Conservation (phyloP, 1,140 invertebrate genomes). For the Gryllus bimaculatus region DNA sequence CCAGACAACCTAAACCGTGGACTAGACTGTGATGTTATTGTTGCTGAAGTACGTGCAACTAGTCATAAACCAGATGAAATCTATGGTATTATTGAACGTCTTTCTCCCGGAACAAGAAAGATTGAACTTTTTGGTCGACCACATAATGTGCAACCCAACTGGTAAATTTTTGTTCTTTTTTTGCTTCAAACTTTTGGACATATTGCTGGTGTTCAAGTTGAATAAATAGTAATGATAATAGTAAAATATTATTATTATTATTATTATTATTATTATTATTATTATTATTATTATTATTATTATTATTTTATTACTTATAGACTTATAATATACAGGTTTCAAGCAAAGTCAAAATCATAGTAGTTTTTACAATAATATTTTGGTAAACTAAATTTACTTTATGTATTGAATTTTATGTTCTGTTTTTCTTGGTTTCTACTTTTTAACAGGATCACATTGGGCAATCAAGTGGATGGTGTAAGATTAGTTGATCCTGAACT, state of each 20-base stretch:
- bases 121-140: slow-evolving; percentile 95
- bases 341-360: too few species aligned
- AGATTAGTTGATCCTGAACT: slow-evolving; percentile 86
- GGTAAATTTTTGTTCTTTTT: slow-evolving; percentile 44
- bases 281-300: too few species aligned
- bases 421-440: too few species aligned
- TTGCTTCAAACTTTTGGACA: too few species aligned
- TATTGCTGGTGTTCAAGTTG: too few species aligned
- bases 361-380: too few species aligned
- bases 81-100: slow-evolving; percentile 81
- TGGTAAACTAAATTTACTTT: neutral
- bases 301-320: too few species aligned
- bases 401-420: too few species aligned
- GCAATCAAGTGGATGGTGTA: slow-evolving; percentile 93
- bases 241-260: too few species aligned
- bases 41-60: slow-evolving; percentile 93
- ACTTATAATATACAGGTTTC: too few species aligned
- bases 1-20: slow-evolving; percentile 85
- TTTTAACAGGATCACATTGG: slow-evolving; percentile 70
- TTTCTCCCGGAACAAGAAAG: slow-evolving; percentile 88
- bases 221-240: too few species aligned
- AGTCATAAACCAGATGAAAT: slow-evolving; percentile 98
- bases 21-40: slow-evolving; percentile 95
- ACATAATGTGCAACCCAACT: slow-evolving; percentile 97
- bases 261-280: too few species aligned